phyloP scores from a whole-genome alignment of 2,113 vertebrate species.

The Perca fluviatilis region DNA sequence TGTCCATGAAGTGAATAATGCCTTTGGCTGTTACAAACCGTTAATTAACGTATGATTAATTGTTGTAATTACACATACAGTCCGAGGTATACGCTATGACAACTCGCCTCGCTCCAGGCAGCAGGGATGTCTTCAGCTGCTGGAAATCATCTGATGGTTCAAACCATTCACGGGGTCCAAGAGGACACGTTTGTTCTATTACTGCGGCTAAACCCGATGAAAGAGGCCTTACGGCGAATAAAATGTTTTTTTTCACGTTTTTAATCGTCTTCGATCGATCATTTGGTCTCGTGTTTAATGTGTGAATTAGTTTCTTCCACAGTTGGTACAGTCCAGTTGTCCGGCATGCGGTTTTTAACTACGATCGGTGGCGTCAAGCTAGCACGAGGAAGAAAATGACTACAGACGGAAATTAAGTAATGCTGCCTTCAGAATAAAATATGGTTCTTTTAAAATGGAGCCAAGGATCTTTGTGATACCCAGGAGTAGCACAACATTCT shows the following conservation, averaged over 20 bases:
- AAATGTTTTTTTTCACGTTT: neutral
- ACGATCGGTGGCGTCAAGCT: conserved; percentile 15
- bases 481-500: too few relatives aligned
- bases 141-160: conserved; percentile 66
- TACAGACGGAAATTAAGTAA: neutral
- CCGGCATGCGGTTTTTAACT: conserved; percentile 62
- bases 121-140: conserved; percentile 57
- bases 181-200: neutral
- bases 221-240: accelerated
- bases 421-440: conserved; percentile 46
- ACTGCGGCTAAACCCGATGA: accelerated
- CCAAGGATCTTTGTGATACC: neutral
- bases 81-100: neutral
- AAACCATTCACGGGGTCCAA: conserved; percentile 52
- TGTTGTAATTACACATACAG: conserved; percentile 21
- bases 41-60: neutral
- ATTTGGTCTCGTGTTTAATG: accelerated
- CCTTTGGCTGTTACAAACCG: neutral
- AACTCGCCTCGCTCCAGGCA: neutral
- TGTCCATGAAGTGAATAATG: neutral
- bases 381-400: accelerated
- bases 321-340: conserved; percentile 73
- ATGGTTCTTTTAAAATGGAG: too few relatives aligned
- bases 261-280: accelerated
- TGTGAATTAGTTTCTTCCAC: neutral